Evolutionary conservation across 2,888 invertebrate species (phyloP).

Genomic region (Dermolepida albohirtum): DNA sequence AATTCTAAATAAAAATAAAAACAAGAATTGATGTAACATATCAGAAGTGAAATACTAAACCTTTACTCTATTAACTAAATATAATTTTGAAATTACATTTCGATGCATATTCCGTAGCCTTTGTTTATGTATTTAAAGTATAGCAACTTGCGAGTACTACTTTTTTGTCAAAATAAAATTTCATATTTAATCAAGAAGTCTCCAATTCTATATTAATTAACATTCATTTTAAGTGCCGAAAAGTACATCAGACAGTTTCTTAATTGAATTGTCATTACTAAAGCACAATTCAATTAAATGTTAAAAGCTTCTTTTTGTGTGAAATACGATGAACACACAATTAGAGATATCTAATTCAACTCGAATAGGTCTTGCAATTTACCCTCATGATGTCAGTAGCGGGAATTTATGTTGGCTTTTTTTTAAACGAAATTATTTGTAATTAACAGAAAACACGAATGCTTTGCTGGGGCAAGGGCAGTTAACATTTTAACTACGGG

Average conservation of each 20-base stretch:
- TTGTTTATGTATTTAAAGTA: too few species aligned
- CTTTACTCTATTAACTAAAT: too few species aligned
- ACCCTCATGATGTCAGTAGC: slow-evolving; percentile 25
- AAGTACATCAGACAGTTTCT: not conserved
- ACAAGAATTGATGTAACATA: too few species aligned
- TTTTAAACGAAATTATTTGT: slow-evolving; percentile 30
- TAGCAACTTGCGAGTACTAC: too few species aligned
- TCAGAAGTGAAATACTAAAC: too few species aligned
- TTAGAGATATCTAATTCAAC: slow-evolving; percentile 19
- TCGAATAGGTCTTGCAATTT: slow-evolving; percentile 16
- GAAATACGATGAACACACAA: slow-evolving; percentile 24
- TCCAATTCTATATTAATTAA: too few species aligned
- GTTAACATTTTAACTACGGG: not conserved
- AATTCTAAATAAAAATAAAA: too few species aligned
- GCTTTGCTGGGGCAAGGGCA: not conserved
- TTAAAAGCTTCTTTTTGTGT: not conserved
- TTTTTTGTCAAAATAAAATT: too few species aligned
- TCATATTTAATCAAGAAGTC: too few species aligned
- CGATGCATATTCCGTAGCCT: too few species aligned
- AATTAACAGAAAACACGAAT: slow-evolving; percentile 28
- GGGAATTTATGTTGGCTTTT: slow-evolving; percentile 24
- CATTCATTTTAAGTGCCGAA: too few species aligned
- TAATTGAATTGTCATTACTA: slow-evolving; percentile 16
- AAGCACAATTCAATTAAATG: slow-evolving; percentile 16
- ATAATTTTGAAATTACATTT: too few species aligned